Conservation (phyloP, 2,113 vertebrate species). For the Gopherus evgoodei region DNA sequence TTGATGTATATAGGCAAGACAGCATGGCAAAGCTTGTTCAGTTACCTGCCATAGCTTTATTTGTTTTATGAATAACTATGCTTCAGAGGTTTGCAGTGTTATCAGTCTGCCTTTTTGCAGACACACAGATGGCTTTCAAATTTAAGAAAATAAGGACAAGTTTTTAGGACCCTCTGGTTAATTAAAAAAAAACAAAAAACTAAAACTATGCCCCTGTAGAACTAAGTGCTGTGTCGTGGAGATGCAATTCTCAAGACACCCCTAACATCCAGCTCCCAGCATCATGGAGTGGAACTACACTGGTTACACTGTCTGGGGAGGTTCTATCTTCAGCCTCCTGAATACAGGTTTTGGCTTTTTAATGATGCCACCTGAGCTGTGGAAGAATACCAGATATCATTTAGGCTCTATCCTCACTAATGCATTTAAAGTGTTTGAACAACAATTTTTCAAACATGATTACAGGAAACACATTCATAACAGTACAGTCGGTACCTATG, state of each 20-base stretch:
- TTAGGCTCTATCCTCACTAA: background rate
- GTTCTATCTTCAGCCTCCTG: background rate
- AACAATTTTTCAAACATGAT: background rate
- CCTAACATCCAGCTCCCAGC: background rate
- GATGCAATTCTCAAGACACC: background rate
- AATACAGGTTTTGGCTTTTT: background rate
- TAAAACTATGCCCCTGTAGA: background rate
- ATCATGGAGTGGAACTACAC: background rate
- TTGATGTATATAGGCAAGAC: accelerated
- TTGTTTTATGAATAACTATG: background rate
- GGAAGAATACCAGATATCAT: background rate
- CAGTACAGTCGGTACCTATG: accelerated
- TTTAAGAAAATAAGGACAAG: background rate
- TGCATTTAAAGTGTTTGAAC: background rate
- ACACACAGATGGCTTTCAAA: background rate
- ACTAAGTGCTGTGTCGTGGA: background rate
- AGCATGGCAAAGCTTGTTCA: background rate
- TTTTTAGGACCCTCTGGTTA: background rate
- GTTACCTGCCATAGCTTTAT: background rate
- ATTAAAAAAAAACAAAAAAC: background rate
- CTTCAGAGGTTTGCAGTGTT: background rate
- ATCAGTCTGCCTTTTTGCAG: background rate
- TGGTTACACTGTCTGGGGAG: background rate
- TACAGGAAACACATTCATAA: background rate
- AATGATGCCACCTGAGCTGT: background rate